phyloP scores from a whole-genome alignment of 2,888 invertebrate species.

The Yponomeuta malinellus region DNA sequence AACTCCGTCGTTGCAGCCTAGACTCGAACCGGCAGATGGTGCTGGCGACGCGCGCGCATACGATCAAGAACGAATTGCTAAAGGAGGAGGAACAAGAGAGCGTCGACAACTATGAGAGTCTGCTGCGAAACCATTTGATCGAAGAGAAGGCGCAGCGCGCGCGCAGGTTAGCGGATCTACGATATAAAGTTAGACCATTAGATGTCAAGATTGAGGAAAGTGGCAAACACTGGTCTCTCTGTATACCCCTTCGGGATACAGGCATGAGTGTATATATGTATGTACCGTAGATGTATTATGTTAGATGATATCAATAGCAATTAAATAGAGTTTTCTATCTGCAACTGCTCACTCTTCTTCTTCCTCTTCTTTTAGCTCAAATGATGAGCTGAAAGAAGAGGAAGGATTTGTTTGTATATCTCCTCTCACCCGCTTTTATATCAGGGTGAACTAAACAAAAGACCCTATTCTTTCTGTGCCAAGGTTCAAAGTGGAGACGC shows the following conservation, averaged over 20 bases:
- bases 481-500: slow-evolving; percentile 75
- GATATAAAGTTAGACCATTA: neutral
- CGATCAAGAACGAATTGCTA: slow-evolving; percentile 60
- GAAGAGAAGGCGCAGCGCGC: slow-evolving; percentile 72
- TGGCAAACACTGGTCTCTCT: no score
- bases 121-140: slow-evolving; percentile 60
- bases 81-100: slow-evolving; percentile 63
- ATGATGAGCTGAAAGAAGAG: no score
- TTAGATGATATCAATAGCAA: no score
- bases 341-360: no score
- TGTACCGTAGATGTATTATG: no score
- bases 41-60: slow-evolving; percentile 60
- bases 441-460: neutral
- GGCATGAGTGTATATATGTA: no score
- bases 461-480: neutral
- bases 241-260: no score
- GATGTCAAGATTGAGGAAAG: no score
- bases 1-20: neutral
- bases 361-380: no score
- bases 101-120: slow-evolving; percentile 52
- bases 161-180: slow-evolving; percentile 42
- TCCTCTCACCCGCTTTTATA: no score
- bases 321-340: no score
- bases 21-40: slow-evolving; percentile 74
- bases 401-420: no score